Percentiles rank a stretch among this genome's conserved stretches.
phyloP scores from a whole-genome alignment of 2,797 vertebrate species.

The Cryptoprocta ferox region DNA sequence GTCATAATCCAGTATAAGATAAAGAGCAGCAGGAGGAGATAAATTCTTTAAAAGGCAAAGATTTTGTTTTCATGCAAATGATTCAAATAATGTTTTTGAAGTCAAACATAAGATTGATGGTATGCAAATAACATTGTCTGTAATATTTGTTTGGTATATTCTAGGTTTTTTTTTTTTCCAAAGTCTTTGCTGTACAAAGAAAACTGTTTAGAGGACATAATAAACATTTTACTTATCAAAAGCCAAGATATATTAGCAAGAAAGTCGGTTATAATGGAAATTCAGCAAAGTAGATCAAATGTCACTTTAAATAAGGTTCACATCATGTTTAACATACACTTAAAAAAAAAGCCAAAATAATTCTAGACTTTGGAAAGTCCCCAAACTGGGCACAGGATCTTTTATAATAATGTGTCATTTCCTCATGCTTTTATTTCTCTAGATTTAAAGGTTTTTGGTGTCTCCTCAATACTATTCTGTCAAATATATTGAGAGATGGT shows the following conservation, averaged over 20 bases:
- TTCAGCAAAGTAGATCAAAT: neutral
- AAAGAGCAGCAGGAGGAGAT: conserved; percentile 56
- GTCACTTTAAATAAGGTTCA: conserved; percentile 20
- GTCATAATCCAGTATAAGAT: conserved; percentile 44
- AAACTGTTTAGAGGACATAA: neutral
- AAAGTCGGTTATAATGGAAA: conserved; percentile 27
- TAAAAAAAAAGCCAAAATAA: neutral
- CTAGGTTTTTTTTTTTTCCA: conserved; percentile 15
- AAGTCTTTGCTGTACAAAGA: conserved; percentile 20
- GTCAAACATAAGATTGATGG: conserved; percentile 57
- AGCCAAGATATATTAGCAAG: conserved; percentile 1
- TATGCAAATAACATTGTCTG: conserved; percentile 41
- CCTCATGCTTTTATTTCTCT: neutral
- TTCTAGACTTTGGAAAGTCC: neutral
- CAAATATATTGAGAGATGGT: neutral
- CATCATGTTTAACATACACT: neutral
- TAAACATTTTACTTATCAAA: conserved; percentile 51
- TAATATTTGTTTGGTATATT: conserved; percentile 37
- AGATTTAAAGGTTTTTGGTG: neutral
- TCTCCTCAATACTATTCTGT: neutral
- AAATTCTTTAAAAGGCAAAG: conserved; percentile 68
- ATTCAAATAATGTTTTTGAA: conserved; percentile 57
- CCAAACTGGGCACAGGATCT: neutral
- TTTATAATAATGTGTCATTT: neutral
- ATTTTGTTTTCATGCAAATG: conserved; percentile 67